Evolutionary conservation across 1,140 invertebrate genomes (phyloP).

Genomic region (Lerema accius): DNA sequence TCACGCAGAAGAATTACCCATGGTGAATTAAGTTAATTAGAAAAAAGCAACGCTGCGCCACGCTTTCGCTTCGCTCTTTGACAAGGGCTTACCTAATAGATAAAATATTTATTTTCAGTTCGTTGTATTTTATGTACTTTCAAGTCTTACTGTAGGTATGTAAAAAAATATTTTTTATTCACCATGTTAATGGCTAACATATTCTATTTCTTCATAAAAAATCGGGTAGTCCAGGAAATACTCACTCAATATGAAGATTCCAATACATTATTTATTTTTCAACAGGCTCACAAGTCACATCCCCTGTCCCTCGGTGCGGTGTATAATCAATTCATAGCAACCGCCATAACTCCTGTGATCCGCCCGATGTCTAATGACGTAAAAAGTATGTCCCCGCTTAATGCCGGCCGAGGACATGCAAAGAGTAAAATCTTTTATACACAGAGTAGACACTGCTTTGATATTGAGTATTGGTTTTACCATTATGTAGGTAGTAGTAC

Average conservation of each 20-base stretch:
- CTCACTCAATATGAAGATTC: neutral
- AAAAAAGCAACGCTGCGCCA: no score
- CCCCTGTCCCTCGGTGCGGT: slow-evolving; percentile 38
- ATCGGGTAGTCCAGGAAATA: neutral
- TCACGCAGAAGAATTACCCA: no score
- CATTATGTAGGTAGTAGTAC: no score
- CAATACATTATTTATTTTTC: slow-evolving; percentile 22
- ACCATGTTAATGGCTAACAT: no score
- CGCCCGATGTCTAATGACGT: slow-evolving; percentile 74
- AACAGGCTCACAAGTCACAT: slow-evolving; percentile 42
- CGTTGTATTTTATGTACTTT: no score
- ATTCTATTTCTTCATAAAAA: slow-evolving; percentile 1
- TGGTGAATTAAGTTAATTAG: no score
- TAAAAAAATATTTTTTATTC: no score
- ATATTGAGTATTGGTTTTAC: no score
- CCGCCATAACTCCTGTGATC: slow-evolving; percentile 63
- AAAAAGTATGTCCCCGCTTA: slow-evolving; percentile 79
- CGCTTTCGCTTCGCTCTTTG: no score
- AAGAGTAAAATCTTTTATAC: slow-evolving; percentile 43
- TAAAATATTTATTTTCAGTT: no score
- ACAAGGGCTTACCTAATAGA: no score
- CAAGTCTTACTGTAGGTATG: no score
- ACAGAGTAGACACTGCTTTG: slow-evolving; percentile 9
- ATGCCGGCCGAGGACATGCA: slow-evolving; percentile 53
- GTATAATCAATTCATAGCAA: slow-evolving; percentile 67